Evolutionary conservation across 2,113 vertebrate genomes (phyloP).

Genomic region (Turnix velox): DNA sequence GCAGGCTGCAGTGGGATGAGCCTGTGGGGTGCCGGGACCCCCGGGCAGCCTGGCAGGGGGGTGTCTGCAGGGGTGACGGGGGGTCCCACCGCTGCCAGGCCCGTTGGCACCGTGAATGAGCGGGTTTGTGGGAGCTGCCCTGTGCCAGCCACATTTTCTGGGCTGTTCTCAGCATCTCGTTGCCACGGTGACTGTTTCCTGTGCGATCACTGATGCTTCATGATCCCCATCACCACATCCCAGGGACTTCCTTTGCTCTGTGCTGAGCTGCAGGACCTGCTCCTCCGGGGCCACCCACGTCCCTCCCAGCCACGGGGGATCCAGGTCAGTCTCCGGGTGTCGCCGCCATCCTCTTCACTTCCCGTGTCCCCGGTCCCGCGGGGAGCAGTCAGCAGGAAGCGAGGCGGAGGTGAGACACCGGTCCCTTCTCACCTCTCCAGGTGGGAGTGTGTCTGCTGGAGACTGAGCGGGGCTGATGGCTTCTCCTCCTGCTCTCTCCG

Average conservation of each 20-base stretch:
- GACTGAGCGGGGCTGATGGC: not conserved
- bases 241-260: conserved; percentile 10
- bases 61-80: rapidly evolving
- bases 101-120: too few species aligned
- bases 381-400: rapidly evolving
- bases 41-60: rapidly evolving
- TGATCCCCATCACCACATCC: not conserved
- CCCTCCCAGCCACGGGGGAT: not conserved
- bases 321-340: conserved; percentile 38
- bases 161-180: conserved; percentile 42
- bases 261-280: not conserved
- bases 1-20: not conserved
- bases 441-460: not conserved
- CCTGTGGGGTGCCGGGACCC: rapidly evolving
- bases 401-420: not conserved
- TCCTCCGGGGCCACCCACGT: not conserved
- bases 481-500: not conserved
- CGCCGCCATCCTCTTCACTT: not conserved
- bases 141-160: conserved; percentile 25
- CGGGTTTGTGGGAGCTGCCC: too few species aligned
- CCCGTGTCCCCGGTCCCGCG: not conserved
- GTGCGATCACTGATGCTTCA: conserved; percentile 3
- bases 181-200: conserved; percentile 60
- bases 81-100: not conserved
- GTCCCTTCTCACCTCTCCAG: not conserved